Conservation (phyloP, 2,888 invertebrate genomes). For the Amorpha juglandis region DNA sequence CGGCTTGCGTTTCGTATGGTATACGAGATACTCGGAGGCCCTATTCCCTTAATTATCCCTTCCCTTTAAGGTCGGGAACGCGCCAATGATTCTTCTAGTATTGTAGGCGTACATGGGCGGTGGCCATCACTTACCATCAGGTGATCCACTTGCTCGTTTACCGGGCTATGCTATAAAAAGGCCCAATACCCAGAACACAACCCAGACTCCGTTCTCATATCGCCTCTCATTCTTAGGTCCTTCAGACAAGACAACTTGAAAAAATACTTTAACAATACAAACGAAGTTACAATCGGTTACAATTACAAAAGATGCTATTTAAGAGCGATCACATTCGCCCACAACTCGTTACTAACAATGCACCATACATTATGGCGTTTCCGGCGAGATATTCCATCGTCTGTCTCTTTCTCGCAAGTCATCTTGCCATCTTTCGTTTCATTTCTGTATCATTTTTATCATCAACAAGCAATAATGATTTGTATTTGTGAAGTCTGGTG, state of each 20-base stretch:
- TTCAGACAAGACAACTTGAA: neutral
- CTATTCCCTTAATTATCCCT: too few relatives aligned
- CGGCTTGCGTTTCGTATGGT: too few relatives aligned
- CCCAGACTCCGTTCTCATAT: neutral
- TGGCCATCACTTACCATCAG: too few relatives aligned
- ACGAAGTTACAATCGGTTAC: slow-evolving; percentile 29
- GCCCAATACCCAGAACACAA: neutral
- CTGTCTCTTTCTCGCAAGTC: slow-evolving; percentile 39
- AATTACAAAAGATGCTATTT: slow-evolving; percentile 49
- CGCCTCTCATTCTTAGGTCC: neutral
- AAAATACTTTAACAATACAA: slow-evolving; percentile 1
- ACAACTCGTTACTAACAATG: slow-evolving; percentile 83
- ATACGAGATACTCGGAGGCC: too few relatives aligned
- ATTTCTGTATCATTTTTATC: slow-evolving; percentile 71
- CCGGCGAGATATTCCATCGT: slow-evolving; percentile 70
- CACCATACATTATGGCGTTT: slow-evolving; percentile 81
- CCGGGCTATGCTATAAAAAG: too few relatives aligned
- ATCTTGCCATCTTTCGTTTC: slow-evolving; percentile 46
- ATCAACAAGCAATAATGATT: slow-evolving; percentile 73
- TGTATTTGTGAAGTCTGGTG: slow-evolving; percentile 21
- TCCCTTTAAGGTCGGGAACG: too few relatives aligned
- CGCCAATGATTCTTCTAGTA: too few relatives aligned
- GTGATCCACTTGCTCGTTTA: too few relatives aligned
- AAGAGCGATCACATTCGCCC: slow-evolving; percentile 55
- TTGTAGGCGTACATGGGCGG: too few relatives aligned